A percentile compares a stretch with the other conserved stretches of the same genome.
Evolutionary conservation across 2,888 invertebrate genomes (phyloP).

Genomic region (Drosophila mulleri): DNA sequence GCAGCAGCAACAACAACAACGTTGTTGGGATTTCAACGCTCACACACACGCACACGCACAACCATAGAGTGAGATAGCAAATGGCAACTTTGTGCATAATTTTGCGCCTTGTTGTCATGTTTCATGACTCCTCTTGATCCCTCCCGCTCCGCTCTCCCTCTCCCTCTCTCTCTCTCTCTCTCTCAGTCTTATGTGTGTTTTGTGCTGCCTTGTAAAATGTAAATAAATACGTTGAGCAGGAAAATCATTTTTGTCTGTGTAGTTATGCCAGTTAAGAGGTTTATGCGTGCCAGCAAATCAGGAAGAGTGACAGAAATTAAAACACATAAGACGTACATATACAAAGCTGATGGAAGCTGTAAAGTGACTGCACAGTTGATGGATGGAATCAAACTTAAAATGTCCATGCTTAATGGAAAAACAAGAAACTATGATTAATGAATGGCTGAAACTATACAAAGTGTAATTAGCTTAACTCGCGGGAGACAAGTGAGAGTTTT

Average conservation of each 20-base stretch:
- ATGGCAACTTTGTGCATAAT: constrained; percentile 80
- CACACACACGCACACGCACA: constrained; percentile 9
- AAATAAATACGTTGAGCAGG: constrained; percentile 68
- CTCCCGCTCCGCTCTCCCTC: not conserved
- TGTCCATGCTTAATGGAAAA: not conserved
- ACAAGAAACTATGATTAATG: not conserved
- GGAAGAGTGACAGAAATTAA: constrained; percentile 19
- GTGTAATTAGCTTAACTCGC: not conserved
- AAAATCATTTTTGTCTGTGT: constrained; percentile 57
- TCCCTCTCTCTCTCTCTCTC: not conserved
- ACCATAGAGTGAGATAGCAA: constrained; percentile 22
- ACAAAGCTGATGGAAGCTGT: not conserved
- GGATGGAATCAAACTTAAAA: not conserved
- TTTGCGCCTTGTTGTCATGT: constrained; percentile 80
- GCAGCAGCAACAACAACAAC: constrained; percentile 42
- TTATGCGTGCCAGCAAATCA: constrained; percentile 53
- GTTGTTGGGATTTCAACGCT: constrained; percentile 68
- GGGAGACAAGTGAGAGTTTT: not conserved
- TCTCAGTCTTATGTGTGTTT: constrained; percentile 49
- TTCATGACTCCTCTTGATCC: constrained; percentile 29
- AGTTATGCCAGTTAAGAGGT: constrained; percentile 44
- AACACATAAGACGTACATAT: not conserved
- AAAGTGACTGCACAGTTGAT: not conserved
- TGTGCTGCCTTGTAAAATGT: constrained; percentile 75
- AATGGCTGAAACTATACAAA: not conserved